Conservation (phyloP, 1,140 invertebrate species). For the Eupristina koningsbergeri region DNA sequence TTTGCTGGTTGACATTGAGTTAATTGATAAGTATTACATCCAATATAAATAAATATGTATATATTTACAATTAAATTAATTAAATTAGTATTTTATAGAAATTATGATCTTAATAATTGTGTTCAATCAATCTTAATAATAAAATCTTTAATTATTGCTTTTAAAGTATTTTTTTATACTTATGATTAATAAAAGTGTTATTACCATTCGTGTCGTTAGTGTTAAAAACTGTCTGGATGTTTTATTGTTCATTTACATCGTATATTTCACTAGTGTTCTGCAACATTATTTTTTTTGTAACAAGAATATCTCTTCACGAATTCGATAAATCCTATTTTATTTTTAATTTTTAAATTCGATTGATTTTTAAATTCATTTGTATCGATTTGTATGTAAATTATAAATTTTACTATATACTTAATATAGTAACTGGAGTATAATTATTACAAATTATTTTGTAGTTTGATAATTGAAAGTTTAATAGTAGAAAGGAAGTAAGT, state of each 20-base stretch:
- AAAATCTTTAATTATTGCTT: background rate
- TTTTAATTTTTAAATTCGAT: slow-evolving; percentile 7
- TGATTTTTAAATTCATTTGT: background rate
- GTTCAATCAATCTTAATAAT: background rate
- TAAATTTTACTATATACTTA: too few relatives aligned
- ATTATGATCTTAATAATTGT: background rate
- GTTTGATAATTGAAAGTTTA: too few relatives aligned
- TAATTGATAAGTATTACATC: too few relatives aligned
- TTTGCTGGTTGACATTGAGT: too few relatives aligned
- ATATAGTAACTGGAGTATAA: too few relatives aligned
- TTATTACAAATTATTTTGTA: too few relatives aligned
- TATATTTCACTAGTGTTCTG: slow-evolving; percentile 8
- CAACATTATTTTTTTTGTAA: background rate
- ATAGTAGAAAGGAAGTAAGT: too few relatives aligned
- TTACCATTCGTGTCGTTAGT: background rate
- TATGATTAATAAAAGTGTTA: too few relatives aligned
- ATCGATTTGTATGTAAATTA: background rate
- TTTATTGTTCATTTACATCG: slow-evolving; percentile 39
- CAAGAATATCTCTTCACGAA: background rate
- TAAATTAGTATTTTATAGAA: too few relatives aligned
- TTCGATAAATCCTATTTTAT: background rate
- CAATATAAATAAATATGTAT: too few relatives aligned
- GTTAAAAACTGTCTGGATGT: slow-evolving; percentile 8
- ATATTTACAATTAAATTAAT: too few relatives aligned
- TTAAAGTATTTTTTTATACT: background rate